A percentile compares a stretch with the other conserved stretches of the same genome.
Evolutionary conservation across 2,113 vertebrate species (phyloP).

Genomic region (Petrocephalus zakoni): DNA sequence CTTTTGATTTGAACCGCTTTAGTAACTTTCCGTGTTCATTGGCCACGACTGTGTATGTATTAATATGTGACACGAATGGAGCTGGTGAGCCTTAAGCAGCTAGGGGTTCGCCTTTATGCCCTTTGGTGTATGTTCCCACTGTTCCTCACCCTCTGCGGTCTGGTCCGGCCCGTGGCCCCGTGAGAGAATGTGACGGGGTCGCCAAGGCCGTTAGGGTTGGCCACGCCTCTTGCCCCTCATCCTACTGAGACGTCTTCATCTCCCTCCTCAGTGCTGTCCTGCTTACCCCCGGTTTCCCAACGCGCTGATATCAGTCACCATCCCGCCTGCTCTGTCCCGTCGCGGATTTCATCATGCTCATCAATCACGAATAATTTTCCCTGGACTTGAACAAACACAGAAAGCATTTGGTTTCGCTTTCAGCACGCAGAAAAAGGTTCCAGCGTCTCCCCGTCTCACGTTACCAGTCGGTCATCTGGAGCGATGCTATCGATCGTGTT

Average conservation of each 20-base stretch:
- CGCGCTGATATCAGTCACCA: neutral
- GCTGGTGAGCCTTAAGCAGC: neutral
- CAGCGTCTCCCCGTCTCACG: neutral
- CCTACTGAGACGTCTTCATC: neutral
- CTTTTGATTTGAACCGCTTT: too few relatives aligned
- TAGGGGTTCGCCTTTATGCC: neutral
- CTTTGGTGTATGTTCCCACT: neutral
- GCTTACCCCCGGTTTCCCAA: neutral
- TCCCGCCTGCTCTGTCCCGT: neutral
- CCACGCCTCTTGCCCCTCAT: neutral
- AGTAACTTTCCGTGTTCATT: neutral
- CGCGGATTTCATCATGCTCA: neutral
- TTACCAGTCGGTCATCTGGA: neutral
- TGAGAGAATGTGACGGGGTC: neutral
- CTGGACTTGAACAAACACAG: neutral
- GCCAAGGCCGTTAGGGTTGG: neutral
- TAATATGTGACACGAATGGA: neutral
- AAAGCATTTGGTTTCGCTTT: neutral
- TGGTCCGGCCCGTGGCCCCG: neutral
- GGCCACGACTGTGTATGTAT: neutral
- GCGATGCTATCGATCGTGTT: neutral
- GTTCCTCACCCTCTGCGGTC: neutral
- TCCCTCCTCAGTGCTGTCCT: neutral
- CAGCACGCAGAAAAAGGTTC: neutral
- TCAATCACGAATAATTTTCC: neutral